These are phyloP conservation scores for Rhynchotus rufescens DNA, from an alignment of 2,797 vertebrate genomes.

Conservation along the genomic window DNA sequence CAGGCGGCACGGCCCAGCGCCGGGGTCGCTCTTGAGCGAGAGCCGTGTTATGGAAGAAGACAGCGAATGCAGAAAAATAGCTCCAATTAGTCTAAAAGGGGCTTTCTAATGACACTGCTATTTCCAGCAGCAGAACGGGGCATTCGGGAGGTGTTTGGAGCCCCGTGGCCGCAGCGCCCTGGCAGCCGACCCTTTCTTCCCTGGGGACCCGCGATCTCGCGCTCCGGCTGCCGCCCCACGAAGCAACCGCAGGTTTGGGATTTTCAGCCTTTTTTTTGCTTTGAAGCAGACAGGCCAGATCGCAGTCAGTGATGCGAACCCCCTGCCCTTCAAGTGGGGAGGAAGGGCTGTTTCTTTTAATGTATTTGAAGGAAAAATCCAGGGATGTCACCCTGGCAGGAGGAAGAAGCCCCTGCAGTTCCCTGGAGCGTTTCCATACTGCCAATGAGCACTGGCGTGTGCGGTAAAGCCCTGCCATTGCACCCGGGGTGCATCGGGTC, in stretches of 20 bases:
- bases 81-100: not conserved
- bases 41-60: not conserved
- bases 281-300: not conserved
- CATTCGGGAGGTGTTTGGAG: accelerated
- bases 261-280: not conserved
- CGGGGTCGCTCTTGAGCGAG: not conserved
- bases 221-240: not conserved
- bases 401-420: not conserved
- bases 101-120: not conserved
- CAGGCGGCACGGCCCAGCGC: not conserved
- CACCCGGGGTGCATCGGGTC: too few relatives aligned
- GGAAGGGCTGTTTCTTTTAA: not conserved
- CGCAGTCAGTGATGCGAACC: too few relatives aligned
- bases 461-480: too few relatives aligned
- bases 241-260: not conserved
- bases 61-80: not conserved
- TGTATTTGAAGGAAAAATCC: not conserved
- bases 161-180: too few relatives aligned
- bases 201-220: not conserved
- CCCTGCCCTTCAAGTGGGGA: too few relatives aligned
- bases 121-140: not conserved
- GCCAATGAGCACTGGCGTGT: not conserved
- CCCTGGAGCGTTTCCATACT: not conserved
- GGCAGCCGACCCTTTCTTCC: too few relatives aligned
- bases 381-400: too few relatives aligned